phyloP scores from a whole-genome alignment of 23 tunicate genomes.

The Styela plicata region DNA sequence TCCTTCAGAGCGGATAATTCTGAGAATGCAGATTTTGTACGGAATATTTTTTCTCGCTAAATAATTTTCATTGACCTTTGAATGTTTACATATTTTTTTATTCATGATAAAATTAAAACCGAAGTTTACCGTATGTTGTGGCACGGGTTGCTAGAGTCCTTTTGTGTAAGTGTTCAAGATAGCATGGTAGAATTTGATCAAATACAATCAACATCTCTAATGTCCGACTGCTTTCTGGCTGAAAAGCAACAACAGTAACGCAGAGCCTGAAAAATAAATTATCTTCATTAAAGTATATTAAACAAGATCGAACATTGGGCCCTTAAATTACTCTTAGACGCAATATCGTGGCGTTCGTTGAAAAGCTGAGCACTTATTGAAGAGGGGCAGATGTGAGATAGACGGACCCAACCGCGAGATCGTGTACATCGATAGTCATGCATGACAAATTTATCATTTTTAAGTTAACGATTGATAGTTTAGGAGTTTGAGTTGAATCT shows the following conservation, averaged over 20 bases:
- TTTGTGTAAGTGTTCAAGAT: slow-evolving; percentile 42
- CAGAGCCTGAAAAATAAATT: slow-evolving; percentile 46
- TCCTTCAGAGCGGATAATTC: slow-evolving; percentile 29
- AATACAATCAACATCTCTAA: slow-evolving; percentile 70
- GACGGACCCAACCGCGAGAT: too few species aligned
- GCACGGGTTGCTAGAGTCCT: slow-evolving; percentile 11
- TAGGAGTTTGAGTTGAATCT: too few species aligned
- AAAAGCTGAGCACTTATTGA: too few species aligned
- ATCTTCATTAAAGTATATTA: neutral
- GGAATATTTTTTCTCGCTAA: neutral
- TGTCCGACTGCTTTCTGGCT: slow-evolving; percentile 65
- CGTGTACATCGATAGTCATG: too few species aligned
- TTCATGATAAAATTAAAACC: neutral
- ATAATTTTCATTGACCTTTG: neutral
- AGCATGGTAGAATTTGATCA: slow-evolving; percentile 74
- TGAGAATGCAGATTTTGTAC: neutral
- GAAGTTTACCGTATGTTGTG: neutral
- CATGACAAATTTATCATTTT: too few species aligned
- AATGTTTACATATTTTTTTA: neutral
- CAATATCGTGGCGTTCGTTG: too few species aligned
- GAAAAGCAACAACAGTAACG: slow-evolving; percentile 82
- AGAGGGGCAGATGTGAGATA: too few species aligned
- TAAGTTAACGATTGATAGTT: too few species aligned
- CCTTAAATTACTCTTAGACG: too few species aligned
- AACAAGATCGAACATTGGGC: neutral